Conservation (phyloP, 2,888 invertebrate genomes). For the Iphiclides podalirius region DNA sequence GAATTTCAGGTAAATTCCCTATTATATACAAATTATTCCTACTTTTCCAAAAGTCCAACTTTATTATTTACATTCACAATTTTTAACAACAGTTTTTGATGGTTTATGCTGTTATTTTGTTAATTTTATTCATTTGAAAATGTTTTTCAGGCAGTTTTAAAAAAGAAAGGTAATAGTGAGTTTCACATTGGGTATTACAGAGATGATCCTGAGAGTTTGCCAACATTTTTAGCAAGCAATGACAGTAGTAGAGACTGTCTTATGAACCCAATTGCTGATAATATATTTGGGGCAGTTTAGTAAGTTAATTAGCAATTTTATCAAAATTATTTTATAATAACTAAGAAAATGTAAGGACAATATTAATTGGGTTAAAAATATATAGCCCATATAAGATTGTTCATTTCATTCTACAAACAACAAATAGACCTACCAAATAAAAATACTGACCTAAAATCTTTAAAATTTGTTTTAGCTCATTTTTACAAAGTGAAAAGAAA, state of each 20-base stretch:
- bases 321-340: no score
- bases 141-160: conserved; percentile 84
- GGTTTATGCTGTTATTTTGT: no score
- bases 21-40: background rate
- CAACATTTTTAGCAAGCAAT: conserved; percentile 89
- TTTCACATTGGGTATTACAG: conserved; percentile 95
- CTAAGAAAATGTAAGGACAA: no score
- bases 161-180: conserved; percentile 83
- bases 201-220: conserved; percentile 87
- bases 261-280: conserved; percentile 86
- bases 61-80: background rate
- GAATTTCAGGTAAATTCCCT: conserved; percentile 86
- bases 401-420: no score
- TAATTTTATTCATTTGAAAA: no score
- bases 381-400: no score
- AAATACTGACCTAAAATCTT: no score
- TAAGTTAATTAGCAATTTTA: no score
- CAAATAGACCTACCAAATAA: no score
- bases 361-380: no score
- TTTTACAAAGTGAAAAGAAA: conserved; percentile 76
- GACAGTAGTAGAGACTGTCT: conserved; percentile 83
- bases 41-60: background rate
- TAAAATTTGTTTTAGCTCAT: conserved; percentile 65
- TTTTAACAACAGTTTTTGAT: no score
- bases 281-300: conserved; percentile 90